A percentile compares a stretch with the other conserved stretches of the same genome.
phyloP scores from a whole-genome alignment of 2,888 invertebrate species.

The Drosophila lacicola region DNA sequence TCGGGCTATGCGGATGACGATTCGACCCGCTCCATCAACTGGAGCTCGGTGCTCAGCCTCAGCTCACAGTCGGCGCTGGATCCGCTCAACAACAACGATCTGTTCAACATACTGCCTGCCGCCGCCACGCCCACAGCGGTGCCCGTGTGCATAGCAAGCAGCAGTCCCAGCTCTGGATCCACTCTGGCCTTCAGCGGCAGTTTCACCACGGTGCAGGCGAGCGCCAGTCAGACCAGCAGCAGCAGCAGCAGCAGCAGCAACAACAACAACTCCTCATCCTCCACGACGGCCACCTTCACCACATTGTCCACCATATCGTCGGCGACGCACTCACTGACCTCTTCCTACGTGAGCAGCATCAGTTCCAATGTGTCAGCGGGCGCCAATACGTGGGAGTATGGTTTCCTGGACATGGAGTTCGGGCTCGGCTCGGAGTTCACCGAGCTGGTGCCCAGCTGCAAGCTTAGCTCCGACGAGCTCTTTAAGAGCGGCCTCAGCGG shows the following conservation, averaged over 20 bases:
- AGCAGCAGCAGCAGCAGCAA: slow-evolving; percentile 34
- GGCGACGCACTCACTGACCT: slow-evolving; percentile 82
- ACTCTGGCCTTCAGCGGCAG: slow-evolving; percentile 82
- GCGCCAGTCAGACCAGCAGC: slow-evolving; percentile 34
- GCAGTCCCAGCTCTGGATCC: slow-evolving; percentile 39
- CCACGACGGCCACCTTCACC: slow-evolving; percentile 82
- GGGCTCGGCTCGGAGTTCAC: slow-evolving; percentile 86
- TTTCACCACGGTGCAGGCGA: slow-evolving; percentile 80
- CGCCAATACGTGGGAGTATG: slow-evolving; percentile 84
- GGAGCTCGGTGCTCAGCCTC: slow-evolving; percentile 95
- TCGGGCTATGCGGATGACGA: slow-evolving; percentile 92
- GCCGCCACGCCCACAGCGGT: slow-evolving; percentile 81
- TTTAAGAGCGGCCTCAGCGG: slow-evolving; percentile 85
- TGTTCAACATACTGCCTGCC: slow-evolving; percentile 86
- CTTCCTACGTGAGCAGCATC: slow-evolving; percentile 83
- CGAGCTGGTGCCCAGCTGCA: slow-evolving; percentile 86
- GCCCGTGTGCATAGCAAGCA: slow-evolving; percentile 67
- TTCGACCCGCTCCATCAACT: slow-evolving; percentile 92
- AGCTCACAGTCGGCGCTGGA: slow-evolving; percentile 94
- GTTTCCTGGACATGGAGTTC: slow-evolving; percentile 85
- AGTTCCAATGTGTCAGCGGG: slow-evolving; percentile 75
- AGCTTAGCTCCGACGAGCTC: slow-evolving; percentile 86
- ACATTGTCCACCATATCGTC: slow-evolving; percentile 83
- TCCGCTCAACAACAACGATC: slow-evolving; percentile 92
- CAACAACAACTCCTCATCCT: slow-evolving; percentile 55